Evolutionary conservation across 2,113 vertebrate species (phyloP), one percentile per base, ranked within the genome.

Genomic region (Macquaria australasica): DNA sequence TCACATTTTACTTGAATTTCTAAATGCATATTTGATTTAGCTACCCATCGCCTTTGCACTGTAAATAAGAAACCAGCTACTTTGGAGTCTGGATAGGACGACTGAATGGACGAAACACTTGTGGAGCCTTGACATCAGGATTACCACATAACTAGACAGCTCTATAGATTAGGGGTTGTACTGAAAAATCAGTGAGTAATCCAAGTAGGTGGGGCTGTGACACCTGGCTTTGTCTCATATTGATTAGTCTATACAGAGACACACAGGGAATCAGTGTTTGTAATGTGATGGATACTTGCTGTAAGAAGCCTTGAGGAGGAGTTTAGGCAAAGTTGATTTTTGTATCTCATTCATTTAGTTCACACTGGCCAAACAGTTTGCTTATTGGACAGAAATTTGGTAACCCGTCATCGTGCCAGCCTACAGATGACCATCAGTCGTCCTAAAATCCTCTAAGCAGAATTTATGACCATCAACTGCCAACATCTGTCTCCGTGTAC

Each of bases 121-220:
- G 58, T n/a, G 5, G 48, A 82, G 63, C 64, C 45, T 76, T 20
- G 39, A 86, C 50, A 55, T 81, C 41, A 7, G 51, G 39, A 21
- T 74, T 3, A 82, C 63, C 76, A 66, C 72, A 28, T 14, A 64
- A 37, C 66, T 20, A 16, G 68, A 56, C 75, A 79, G 79, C 83
- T 79, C 88, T 79, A 28, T 51, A 25, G 70, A 48, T 50, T 3
- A 55, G 16, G 0, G 41, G 55, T 1, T 70, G 79, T 67, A 82
- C 58, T 63, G 69, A 85, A 60, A 41, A 37, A 53, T 10, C 58
- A 23, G 67, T 75, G 15, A 43, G 34, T 43, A 58, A 41, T 31
- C 16, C 37, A 48, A n/a, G 48, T 25, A 23, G 55, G 21, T 25
- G 18, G 28, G 8, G 56, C 56, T 8, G 0, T 0, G 34, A 72